Evolutionary conservation across 1,140 invertebrate genomes (phyloP), one percentile per base, ranked within the genome.

Genomic region (Hestina assimilis): DNA sequence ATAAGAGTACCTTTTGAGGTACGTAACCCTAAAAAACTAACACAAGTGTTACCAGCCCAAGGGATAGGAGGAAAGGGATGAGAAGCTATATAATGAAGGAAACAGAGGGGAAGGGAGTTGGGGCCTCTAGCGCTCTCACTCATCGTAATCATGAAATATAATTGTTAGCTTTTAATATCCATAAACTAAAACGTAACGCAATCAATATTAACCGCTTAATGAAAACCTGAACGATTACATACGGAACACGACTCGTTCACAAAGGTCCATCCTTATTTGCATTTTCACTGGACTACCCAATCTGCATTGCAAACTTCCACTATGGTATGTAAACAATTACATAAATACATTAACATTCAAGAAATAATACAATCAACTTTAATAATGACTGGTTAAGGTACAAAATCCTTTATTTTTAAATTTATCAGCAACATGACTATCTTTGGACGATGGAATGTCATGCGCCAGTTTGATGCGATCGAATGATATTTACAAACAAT

Each of bases 261-360:
- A 75, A 72, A 61, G 59, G 64, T 24, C 35, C 47, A 35, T 40
- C 53, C 62, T 68, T 77, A 76, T 83, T 80, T 79, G 78, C 75
- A 83, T 81, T 79, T 79, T 80, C 77, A 75, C 70, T 67, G 69
- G 75, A 79, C 75, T 71, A 75, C 59, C 75, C 78, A 83, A 81
- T 83, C 80, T 83, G 76, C 74, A 83, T 74, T 83, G 80, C 80
- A 83, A 81, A 83, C 76, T 79, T 72, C 65, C 66, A 57, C 63
- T 68, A 21, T 5, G 31, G 26, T 20, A 11, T 20, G 28, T 46
- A 31, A 31, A 20, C 43, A 31, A 31, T 20, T n/a, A 9, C 28
- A 11, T 21, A 31, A 3, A 19, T 33, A 31, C 29, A 20, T 33
- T 20, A 31, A 17, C 33, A 7, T n/a, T n/a, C n/a, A n/a, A n/a